Conservation (phyloP, 92 coral and sea anemone species). For the Galaxea fascicularis region DNA sequence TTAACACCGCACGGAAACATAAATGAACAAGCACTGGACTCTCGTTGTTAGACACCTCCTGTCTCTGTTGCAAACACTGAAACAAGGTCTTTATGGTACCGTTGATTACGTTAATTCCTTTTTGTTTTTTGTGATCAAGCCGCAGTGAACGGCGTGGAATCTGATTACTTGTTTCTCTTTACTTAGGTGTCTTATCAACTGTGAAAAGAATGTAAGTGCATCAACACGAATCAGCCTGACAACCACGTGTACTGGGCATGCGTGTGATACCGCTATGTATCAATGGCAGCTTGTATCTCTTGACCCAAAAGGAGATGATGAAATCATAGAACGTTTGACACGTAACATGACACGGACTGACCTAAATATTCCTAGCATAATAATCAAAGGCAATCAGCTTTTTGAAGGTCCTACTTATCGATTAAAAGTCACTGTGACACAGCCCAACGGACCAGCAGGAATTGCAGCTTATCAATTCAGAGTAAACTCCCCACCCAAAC, state of each 20-base stretch:
- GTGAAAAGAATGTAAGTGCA: conserved; percentile 59
- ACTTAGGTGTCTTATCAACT: conserved; percentile 75
- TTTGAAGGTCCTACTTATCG: conserved; percentile 34
- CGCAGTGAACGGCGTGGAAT: too few relatives aligned
- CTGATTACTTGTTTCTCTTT: neutral
- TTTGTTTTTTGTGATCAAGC: too few relatives aligned
- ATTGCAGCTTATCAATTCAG: conserved; percentile 65
- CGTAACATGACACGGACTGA: conserved; percentile 55
- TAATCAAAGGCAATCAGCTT: conserved; percentile 46
- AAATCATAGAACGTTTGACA: conserved; percentile 24
- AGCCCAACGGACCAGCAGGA: conserved; percentile 56
- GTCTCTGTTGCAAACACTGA: too few relatives aligned
- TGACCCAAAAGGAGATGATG: neutral
- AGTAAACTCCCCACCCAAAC: conserved; percentile 70
- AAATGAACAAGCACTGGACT: too few relatives aligned
- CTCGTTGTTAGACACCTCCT: too few relatives aligned
- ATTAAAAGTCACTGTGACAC: conserved; percentile 49
- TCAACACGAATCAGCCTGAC: conserved; percentile 74
- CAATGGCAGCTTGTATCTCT: conserved; percentile 59
- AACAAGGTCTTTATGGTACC: too few relatives aligned
- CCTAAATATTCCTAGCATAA: conserved; percentile 68
- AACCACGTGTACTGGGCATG: conserved; percentile 58
- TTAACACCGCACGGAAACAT: too few relatives aligned
- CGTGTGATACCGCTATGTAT: conserved; percentile 53
- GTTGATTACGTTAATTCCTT: too few relatives aligned